Evolutionary conservation across 1,140 invertebrate species (phyloP).

Genomic region (Samia ricini): DNA sequence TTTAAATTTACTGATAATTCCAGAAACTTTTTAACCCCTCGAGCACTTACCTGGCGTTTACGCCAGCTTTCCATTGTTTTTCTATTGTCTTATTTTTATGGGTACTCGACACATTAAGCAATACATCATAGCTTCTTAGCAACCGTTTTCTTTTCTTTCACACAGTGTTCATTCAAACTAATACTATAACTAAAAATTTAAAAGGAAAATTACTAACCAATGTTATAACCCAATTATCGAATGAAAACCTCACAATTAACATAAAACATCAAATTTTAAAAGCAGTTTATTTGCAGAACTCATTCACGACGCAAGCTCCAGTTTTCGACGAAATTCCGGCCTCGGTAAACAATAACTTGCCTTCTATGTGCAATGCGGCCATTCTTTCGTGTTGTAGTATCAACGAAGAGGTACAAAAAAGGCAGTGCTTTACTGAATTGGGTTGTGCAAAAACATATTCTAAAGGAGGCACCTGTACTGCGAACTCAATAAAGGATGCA

Average conservation of each 20-base stretch:
- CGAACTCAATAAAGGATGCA: constrained; percentile 17
- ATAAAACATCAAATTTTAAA: neutral
- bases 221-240: neutral
- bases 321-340: neutral
- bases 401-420: constrained; percentile 14
- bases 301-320: neutral
- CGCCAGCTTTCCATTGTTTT: too few species aligned
- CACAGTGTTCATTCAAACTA: too few species aligned
- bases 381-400: constrained; percentile 26
- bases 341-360: neutral
- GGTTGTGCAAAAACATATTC: constrained; percentile 20
- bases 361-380: constrained; percentile 25
- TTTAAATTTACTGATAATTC: too few species aligned
- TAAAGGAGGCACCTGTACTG: constrained; percentile 17
- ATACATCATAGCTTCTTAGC: too few species aligned
- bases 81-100: too few species aligned
- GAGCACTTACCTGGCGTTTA: too few species aligned
- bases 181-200: too few species aligned
- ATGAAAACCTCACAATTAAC: neutral
- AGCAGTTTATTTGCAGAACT: neutral
- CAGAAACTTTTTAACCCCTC: too few species aligned
- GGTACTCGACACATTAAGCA: too few species aligned
- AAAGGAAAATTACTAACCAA: too few species aligned
- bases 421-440: constrained; percentile 24
- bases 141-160: too few species aligned